Conservation (phyloP, 2,888 invertebrate species). For the Palloptera scutellata region DNA sequence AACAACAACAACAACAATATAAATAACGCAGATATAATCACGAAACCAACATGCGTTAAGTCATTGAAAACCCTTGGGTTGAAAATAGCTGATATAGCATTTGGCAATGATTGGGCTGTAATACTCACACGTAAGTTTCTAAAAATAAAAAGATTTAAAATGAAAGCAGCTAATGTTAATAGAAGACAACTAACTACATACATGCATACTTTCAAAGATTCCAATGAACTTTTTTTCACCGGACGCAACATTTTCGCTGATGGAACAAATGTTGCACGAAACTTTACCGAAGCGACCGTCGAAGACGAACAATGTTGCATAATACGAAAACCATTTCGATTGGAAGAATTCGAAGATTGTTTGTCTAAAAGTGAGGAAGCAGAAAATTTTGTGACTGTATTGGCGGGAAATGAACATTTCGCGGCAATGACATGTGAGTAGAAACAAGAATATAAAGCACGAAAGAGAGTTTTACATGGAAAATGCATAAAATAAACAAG, state of each 20-base stretch:
- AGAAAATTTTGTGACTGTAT: slow-evolving; percentile 56
- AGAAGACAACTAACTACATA: slow-evolving; percentile 1
- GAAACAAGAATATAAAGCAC: background rate
- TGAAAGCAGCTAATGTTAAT: background rate
- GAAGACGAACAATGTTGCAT: slow-evolving; percentile 50
- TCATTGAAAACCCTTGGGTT: slow-evolving; percentile 62
- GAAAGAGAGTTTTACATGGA: slow-evolving; percentile 16
- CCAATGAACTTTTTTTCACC: slow-evolving; percentile 62
- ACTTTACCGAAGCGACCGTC: slow-evolving; percentile 53
- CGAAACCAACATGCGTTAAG: slow-evolving; percentile 64
- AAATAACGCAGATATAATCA: slow-evolving; percentile 53
- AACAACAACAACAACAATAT: slow-evolving; percentile 45
- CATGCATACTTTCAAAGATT: slow-evolving; percentile 46
- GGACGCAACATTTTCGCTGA: slow-evolving; percentile 59
- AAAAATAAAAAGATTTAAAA: background rate
- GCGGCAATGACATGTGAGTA: slow-evolving; percentile 61
- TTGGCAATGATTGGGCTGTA: slow-evolving; percentile 61
- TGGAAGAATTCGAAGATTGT: slow-evolving; percentile 59
- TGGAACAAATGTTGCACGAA: slow-evolving; percentile 51
- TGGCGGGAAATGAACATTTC: slow-evolving; percentile 63
- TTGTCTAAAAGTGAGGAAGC: slow-evolving; percentile 57
- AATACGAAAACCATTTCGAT: slow-evolving; percentile 59
- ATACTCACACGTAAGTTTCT: slow-evolving; percentile 58
- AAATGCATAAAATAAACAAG: too few relatives aligned
- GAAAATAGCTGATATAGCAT: slow-evolving; percentile 61